Base-by-base conservation (phyloP, 2,888 invertebrate species). In the Macropis europaea region DNA sequence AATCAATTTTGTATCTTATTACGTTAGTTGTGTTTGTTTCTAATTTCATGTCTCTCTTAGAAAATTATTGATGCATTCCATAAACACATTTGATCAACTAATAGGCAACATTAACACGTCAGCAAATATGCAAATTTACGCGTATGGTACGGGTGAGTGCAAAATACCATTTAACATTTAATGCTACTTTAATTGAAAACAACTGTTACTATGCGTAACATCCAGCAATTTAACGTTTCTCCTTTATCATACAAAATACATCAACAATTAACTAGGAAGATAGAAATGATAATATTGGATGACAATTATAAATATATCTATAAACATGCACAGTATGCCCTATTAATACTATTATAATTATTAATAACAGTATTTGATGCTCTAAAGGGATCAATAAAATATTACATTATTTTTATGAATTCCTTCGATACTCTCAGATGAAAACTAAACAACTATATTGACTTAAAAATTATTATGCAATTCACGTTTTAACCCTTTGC, bases 1-100 rank as follows among this genome's bases (percentile, higher is more conserved):
- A 90, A 90, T 90, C 90, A 91, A 91, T 90, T 86, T 87, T 79
- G 85, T 86, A 87, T 88, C 77, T 82, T 84, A 85, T 85, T 80
- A 83, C 75, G 75, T 82, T 82, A 77, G 76, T 84, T 68, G 53
- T 78, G 64, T 77, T 79, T 63, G 40, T 77, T 75, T 79, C 71
- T 57, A 68, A 72, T 73, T 80, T 75, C 71, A 81, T 59, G 59
- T 77, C 73, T 77, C 64, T 76, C 62, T 11, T 57, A 69, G 52
- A 3, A 62, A 64, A 75, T 78, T 73, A 76, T 81, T 81, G 81
- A 81, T 81, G 76, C 62, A 70, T 60, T n/a, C 57, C 9, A 34
- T 11, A 13, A n/a, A 15, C 28, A 6, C 9, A 47, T 11, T 22
- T 22, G 9, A 17, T 34, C 19, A 15, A 42, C n/a, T 28, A 43